These are phyloP conservation scores for Osmoderma eremita DNA, from an alignment of 2,888 invertebrate genomes.

Conservation along the genomic window DNA sequence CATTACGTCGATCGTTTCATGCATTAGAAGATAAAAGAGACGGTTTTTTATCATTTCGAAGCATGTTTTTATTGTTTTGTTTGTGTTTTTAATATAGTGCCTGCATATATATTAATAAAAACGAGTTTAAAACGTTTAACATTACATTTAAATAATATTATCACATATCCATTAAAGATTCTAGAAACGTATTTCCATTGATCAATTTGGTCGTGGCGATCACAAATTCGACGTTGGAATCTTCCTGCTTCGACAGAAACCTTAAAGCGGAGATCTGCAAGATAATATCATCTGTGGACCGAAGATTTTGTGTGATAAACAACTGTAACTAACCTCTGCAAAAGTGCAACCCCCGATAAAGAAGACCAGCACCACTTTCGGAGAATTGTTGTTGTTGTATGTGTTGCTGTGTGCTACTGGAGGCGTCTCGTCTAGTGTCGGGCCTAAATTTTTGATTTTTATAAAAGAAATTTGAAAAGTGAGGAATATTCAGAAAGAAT, in stretches of 20 bases:
- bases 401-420: constrained; percentile 54
- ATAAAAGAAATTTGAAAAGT: background rate
- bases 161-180: constrained; percentile 73
- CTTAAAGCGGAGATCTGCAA: constrained; percentile 75
- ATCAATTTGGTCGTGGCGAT: constrained; percentile 92
- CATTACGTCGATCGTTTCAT: constrained; percentile 76
- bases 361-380: constrained; percentile 86
- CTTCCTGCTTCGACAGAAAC: constrained; percentile 79
- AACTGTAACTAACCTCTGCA: constrained; percentile 73
- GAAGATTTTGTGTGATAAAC: background rate
- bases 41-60: background rate
- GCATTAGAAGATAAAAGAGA: constrained; percentile 18
- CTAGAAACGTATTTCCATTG: constrained; percentile 87
- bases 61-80: constrained; percentile 14
- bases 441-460: constrained; percentile 62
- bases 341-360: constrained; percentile 98
- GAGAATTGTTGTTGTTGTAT: constrained; percentile 66
- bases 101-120: constrained; percentile 8
- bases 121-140: background rate
- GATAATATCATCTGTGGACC: constrained; percentile 17
- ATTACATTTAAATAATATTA: constrained; percentile 5
- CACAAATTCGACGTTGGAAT: constrained; percentile 87
- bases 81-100: background rate
- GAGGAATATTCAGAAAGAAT: background rate
- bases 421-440: constrained; percentile 74